Evolutionary conservation across 2,888 invertebrate species (phyloP).

Genomic region (Thysanoteuthis rhombus): DNA sequence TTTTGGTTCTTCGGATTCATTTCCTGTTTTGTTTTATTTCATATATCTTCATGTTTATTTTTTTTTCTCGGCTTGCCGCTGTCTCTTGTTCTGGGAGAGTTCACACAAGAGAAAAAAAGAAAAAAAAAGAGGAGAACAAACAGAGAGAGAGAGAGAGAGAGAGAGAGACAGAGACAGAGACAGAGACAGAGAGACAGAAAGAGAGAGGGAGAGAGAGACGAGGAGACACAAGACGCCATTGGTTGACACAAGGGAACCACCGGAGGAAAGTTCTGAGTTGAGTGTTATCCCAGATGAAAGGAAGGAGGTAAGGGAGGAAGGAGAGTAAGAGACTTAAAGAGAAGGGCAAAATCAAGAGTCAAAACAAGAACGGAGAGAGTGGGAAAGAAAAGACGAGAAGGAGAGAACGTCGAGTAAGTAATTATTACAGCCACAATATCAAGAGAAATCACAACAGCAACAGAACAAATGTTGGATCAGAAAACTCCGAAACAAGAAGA

Average conservation of each 20-base stretch:
- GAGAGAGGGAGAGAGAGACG: not conserved
- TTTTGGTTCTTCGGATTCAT: not conserved
- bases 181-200: not conserved
- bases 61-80: not conserved
- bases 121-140: not conserved
- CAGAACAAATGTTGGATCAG: not conserved
- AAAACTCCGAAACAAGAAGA: no score
- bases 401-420: not conserved
- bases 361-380: not conserved
- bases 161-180: not conserved
- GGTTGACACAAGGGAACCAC: no score
- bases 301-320: not conserved
- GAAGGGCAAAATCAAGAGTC: not conserved
- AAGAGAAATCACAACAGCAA: not conserved
- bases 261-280: no score
- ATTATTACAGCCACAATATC: not conserved
- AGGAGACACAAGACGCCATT: no score
- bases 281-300: not conserved
- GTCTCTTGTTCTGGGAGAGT: not conserved
- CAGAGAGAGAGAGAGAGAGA: not conserved
- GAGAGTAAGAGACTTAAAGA: not conserved
- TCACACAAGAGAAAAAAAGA: not conserved
- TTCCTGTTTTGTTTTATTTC: not conserved
- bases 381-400: no score
- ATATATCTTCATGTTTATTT: not conserved